Evolutionary conservation across 1,140 invertebrate species (phyloP).

Genomic region (Amphibalanus amphitrite): DNA sequence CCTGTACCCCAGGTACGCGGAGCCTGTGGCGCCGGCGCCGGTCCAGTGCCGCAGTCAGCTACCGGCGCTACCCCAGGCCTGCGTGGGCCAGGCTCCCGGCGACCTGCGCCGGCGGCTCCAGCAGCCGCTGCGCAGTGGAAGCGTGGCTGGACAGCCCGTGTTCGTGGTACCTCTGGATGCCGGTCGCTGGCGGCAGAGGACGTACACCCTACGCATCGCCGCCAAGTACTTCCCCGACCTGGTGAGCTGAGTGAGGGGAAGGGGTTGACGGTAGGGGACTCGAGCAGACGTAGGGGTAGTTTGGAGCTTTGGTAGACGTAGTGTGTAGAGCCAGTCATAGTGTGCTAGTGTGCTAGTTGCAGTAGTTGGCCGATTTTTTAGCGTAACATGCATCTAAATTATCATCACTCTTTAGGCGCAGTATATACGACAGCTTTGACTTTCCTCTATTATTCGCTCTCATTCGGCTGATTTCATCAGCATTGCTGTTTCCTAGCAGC

Average conservation of each 20-base stretch:
- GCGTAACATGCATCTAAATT: no score
- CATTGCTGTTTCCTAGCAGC: no score
- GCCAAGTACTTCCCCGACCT: constrained; percentile 7
- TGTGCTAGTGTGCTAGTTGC: no score
- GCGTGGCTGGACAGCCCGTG: constrained; percentile 8
- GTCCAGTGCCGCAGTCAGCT: not conserved
- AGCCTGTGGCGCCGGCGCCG: not conserved
- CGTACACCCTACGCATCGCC: constrained; percentile 13
- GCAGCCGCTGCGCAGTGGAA: constrained; percentile 6
- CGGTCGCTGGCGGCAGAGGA: constrained; percentile 11
- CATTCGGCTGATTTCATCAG: no score
- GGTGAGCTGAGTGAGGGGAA: constrained; percentile 6
- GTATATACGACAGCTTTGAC: no score
- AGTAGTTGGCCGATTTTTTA: no score
- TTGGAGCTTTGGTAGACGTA: no score
- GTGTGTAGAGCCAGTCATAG: no score
- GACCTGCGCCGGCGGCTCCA: constrained; percentile 10
- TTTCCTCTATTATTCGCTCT: no score
- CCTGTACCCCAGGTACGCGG: not conserved
- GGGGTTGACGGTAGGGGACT: no score
- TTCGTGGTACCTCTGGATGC: constrained; percentile 10
- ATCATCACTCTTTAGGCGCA: no score
- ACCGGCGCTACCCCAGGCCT: constrained; percentile 5
- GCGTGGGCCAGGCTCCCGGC: constrained; percentile 6
- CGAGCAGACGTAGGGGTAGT: no score